These are phyloP conservation scores for Acrobeloides nanus DNA, from an alignment of 2,888 invertebrate species.

Conservation along the genomic window DNA sequence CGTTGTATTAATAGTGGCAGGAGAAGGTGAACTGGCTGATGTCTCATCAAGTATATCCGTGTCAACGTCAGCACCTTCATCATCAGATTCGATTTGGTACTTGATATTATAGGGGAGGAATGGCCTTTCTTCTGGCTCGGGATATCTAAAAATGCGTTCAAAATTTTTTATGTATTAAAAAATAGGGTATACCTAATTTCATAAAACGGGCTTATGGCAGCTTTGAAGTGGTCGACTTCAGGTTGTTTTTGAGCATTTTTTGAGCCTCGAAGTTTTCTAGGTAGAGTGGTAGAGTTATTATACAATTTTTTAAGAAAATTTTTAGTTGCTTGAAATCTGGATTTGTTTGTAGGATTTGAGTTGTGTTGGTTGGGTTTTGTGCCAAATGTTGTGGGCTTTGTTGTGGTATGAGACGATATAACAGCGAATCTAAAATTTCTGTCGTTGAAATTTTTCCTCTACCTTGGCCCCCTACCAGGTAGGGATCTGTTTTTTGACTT, in stretches of 20 bases:
- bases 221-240: slow-evolving; percentile 12
- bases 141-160: slow-evolving; percentile 15
- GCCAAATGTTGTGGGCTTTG: no score
- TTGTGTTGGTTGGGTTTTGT: no score
- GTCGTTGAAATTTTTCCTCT: no score
- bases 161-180: slow-evolving; percentile 8
- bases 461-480: no score
- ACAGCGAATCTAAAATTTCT: no score
- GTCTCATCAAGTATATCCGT: neutral
- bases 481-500: no score
- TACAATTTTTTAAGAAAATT: slow-evolving; percentile 48
- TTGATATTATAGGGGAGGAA: slow-evolving; percentile 33
- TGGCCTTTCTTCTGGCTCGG: slow-evolving; percentile 27
- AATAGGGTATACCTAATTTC: slow-evolving; percentile 20
- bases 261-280: slow-evolving; percentile 12
- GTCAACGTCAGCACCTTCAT: slow-evolving; percentile 8
- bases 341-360: no score
- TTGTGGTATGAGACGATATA: no score
- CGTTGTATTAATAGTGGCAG: no score
- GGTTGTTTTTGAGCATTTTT: slow-evolving; percentile 20
- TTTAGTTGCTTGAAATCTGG: slow-evolving; percentile 30
- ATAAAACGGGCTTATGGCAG: slow-evolving; percentile 25
- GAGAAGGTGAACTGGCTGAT: slow-evolving; percentile 1
- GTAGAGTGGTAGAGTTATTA: slow-evolving; percentile 38
- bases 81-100: slow-evolving; percentile 22